Base-by-base conservation (phyloP, 2,113 vertebrate species). In the Syngnathus typhle region DNA sequence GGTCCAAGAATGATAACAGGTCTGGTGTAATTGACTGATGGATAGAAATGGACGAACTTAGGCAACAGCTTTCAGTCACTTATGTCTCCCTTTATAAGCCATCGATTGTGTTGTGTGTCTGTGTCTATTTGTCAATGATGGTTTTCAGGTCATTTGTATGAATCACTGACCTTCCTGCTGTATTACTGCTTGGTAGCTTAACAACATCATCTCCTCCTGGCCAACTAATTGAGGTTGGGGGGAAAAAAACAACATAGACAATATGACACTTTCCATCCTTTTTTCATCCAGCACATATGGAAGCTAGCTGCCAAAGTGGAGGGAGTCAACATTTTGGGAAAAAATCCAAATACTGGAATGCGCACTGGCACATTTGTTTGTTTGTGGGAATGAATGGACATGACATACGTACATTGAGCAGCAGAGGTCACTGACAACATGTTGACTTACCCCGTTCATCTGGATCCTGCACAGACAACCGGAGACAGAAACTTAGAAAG, bases 1-100 rank as follows among this genome's bases (percentile, higher is more conserved):
- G 96, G 96, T 82, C 97, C 97, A 70, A 99, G 92, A 69, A 99
- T 82, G 64, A 99, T 98, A 77, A 98, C 94, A 7, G 97, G 97
- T 60, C 97, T 93, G 36, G 94, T 93, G 77, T 99, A 99, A 86
- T 78, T 95, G 64, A 98, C 97, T 99, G 75, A 6, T 37, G 60
- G 64, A 37, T n/a, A 5, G 67, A 73, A 51, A 52, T 7, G 2
- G 12, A 70, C 19, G 65, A 27, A 72, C 44, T 1, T 5, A 54
- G 27, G 5, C 44, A 18, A 56, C 1, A 1, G 54, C 56, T 5
- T 38, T 11, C 19, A 62, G 27, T 27, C 27, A 3, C 2, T 32
- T 32, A 32, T 32, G 3, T 32, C 1, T 27, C 3, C 3, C 27
- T 32, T 3, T 3, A 3, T 32, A 3, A 32, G 27, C 27, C 27